Evolutionary conservation across 1,140 invertebrate genomes (phyloP).

Genomic region (Caerostris extrusa): DNA sequence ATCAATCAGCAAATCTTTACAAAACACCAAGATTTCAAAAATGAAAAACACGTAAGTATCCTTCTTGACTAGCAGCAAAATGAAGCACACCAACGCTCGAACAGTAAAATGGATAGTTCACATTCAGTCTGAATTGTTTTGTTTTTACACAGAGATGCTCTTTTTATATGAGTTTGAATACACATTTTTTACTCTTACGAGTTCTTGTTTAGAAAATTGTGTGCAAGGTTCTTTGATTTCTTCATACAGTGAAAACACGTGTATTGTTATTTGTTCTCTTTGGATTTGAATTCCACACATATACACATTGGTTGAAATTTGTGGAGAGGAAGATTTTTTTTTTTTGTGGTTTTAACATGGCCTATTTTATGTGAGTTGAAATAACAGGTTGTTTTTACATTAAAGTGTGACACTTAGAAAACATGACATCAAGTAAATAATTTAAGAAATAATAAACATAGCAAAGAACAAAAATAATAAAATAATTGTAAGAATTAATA

Average conservation of each 20-base stretch:
- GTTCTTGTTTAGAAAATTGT: background rate
- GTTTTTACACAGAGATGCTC: background rate
- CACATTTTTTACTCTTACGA: background rate
- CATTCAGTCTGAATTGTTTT: background rate
- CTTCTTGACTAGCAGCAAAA: conserved; percentile 71
- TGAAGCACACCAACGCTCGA: conserved; percentile 62
- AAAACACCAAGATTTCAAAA: conserved; percentile 71
- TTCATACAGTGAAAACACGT: background rate
- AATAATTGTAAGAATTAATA: too few species aligned
- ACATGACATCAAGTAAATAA: too few species aligned
- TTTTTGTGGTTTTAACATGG: background rate
- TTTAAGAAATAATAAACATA: too few species aligned
- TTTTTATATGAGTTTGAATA: background rate
- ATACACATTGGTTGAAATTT: background rate
- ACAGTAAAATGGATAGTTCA: conserved; percentile 20
- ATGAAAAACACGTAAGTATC: conserved; percentile 50
- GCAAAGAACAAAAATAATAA: too few species aligned
- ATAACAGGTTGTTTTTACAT: too few species aligned
- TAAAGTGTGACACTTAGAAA: too few species aligned
- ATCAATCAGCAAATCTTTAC: conserved; percentile 60
- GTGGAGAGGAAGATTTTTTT: background rate
- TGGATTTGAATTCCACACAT: background rate
- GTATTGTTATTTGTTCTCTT: background rate
- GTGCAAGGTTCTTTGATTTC: conserved; percentile 1
- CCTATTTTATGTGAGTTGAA: too few species aligned